phyloP scores from a whole-genome alignment of 2,888 invertebrate genomes.

The Acleris emargana region DNA sequence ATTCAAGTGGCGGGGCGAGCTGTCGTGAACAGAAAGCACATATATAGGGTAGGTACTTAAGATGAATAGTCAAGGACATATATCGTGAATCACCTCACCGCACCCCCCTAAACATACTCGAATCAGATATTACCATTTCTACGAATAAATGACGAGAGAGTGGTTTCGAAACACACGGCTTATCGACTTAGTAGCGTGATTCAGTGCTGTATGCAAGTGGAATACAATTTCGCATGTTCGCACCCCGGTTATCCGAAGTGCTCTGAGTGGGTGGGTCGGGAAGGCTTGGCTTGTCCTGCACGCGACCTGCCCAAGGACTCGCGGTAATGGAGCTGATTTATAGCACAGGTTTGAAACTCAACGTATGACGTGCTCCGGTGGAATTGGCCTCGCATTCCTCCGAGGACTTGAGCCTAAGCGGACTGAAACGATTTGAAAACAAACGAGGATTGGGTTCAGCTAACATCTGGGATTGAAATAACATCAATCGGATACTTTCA shows the following conservation, averaged over 20 bases:
- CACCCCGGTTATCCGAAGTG: constrained; percentile 47
- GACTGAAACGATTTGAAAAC: not conserved
- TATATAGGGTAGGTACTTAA: too few species aligned
- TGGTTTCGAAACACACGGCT: not conserved
- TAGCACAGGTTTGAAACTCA: constrained; percentile 41
- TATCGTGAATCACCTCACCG: too few species aligned
- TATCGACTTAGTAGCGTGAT: constrained; percentile 21
- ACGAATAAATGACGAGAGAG: not conserved
- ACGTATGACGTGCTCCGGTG: constrained; percentile 7
- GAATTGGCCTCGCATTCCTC: constrained; percentile 7
- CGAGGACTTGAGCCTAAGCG: constrained; percentile 3
- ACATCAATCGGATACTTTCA: too few species aligned
- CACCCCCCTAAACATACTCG: too few species aligned
- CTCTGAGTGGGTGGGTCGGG: constrained; percentile 54
- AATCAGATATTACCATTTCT: too few species aligned
- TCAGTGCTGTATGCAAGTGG: constrained; percentile 18
- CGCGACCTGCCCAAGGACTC: constrained; percentile 48
- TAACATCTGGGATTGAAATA: too few species aligned
- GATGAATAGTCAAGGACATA: too few species aligned
- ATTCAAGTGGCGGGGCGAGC: too few species aligned
- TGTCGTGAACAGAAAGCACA: too few species aligned
- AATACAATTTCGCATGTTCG: constrained; percentile 53
- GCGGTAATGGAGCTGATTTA: constrained; percentile 50
- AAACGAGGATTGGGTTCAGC: too few species aligned
- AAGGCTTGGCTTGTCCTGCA: constrained; percentile 59